Evolutionary conservation across 1,140 invertebrate species (phyloP).

Genomic region (Oreohelix idahoensis): DNA sequence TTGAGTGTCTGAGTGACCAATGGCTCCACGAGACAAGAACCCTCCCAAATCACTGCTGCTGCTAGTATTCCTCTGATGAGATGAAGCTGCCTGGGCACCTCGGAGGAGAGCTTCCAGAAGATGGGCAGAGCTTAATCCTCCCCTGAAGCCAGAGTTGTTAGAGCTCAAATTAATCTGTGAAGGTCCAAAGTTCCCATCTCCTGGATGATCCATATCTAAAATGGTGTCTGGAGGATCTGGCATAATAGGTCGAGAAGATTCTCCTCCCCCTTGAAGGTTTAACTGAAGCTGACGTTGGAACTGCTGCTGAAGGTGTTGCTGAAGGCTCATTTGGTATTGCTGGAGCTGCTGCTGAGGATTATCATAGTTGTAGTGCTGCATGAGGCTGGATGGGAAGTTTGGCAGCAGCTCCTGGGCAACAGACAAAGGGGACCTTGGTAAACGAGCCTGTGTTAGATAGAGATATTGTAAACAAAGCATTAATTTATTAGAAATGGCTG

Average conservation of each 20-base stretch:
- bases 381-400: slow-evolving; percentile 39
- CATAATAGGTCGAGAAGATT: not conserved
- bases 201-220: slow-evolving; percentile 24
- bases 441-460: slow-evolving; percentile 42
- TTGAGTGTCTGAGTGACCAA: not conserved
- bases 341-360: slow-evolving; percentile 16
- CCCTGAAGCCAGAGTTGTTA: not conserved
- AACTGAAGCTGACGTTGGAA: slow-evolving; percentile 36
- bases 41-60: not conserved
- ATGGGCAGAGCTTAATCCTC: not conserved
- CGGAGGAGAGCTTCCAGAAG: slow-evolving; percentile 25
- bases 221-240: slow-evolving; percentile 39
- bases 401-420: slow-evolving; percentile 48
- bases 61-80: slow-evolving; percentile 25
- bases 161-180: not conserved
- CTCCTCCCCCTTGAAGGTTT: slow-evolving; percentile 25
- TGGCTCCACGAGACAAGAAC: not conserved
- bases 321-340: slow-evolving; percentile 23
- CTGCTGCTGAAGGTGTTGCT: slow-evolving; percentile 39
- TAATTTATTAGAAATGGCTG: too few species aligned
- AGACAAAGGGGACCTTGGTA: slow-evolving; percentile 41
- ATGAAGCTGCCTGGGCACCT: slow-evolving; percentile 20
- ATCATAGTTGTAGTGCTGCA: not conserved
- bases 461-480: too few species aligned
- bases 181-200: not conserved